Conservation (phyloP, 1,140 invertebrate species). For the Steinernema feltiae region DNA sequence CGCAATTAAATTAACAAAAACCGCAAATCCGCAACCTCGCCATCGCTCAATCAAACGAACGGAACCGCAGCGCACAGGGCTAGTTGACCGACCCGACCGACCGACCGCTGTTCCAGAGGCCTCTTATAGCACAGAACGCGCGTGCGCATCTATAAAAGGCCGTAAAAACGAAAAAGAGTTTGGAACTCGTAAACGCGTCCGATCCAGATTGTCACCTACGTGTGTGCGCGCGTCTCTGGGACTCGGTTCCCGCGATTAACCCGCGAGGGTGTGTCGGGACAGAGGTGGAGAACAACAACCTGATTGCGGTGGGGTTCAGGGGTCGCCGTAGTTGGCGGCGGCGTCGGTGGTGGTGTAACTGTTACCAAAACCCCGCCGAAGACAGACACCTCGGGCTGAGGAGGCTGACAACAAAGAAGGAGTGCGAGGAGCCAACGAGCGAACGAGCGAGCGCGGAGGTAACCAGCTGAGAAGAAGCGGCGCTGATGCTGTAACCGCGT, state of each 20-base stretch:
- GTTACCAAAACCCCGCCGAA: background rate
- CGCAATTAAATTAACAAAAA: background rate
- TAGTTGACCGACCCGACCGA: background rate
- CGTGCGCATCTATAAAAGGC: no score
- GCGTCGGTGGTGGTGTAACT: background rate
- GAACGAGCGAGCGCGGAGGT: background rate
- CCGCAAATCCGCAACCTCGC: background rate
- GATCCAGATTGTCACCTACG: no score
- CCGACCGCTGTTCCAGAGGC: background rate
- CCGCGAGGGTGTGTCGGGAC: no score
- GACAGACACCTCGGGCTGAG: background rate
- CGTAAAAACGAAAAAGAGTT: no score
- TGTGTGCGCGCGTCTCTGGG: background rate
- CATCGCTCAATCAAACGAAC: background rate
- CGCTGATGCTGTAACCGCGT: background rate
- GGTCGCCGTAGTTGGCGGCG: background rate
- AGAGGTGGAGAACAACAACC: background rate
- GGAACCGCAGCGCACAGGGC: background rate
- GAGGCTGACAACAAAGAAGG: background rate
- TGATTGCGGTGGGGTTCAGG: background rate
- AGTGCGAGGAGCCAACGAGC: background rate
- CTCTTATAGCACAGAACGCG: no score
- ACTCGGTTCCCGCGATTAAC: background rate
- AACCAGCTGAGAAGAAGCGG: background rate
- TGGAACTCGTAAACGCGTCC: no score